Evolutionary conservation across 1,140 invertebrate species (phyloP).

Genomic region (Metopolophium dirhodum): DNA sequence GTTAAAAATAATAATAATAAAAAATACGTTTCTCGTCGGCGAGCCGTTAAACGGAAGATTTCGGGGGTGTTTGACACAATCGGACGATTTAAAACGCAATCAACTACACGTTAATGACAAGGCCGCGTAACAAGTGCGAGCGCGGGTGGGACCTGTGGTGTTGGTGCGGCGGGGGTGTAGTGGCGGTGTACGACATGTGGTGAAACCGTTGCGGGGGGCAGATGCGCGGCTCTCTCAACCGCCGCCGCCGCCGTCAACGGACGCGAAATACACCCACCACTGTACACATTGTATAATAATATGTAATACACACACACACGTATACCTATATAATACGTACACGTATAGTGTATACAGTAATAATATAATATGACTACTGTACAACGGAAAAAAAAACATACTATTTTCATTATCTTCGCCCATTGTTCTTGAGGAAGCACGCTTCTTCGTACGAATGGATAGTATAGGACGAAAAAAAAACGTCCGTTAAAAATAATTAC

Average conservation of each 20-base stretch:
- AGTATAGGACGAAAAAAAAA: conserved; percentile 19
- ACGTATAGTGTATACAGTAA: background rate
- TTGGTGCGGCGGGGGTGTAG: background rate
- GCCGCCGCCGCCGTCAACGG: conserved; percentile 48
- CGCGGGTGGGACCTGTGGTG: background rate
- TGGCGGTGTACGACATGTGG: conserved; percentile 34
- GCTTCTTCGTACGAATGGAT: conserved; percentile 35
- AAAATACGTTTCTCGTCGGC: background rate
- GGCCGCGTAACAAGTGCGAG: conserved; percentile 54
- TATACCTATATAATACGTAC: background rate
- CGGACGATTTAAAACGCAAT: conserved; percentile 56
- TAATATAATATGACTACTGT: conserved; percentile 34
- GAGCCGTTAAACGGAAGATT: conserved; percentile 42
- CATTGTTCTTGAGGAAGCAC: conserved; percentile 57
- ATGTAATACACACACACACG: background rate
- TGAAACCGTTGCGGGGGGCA: conserved; percentile 56
- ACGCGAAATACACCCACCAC: conserved; percentile 56
- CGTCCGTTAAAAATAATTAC: conserved; percentile 57
- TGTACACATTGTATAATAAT: background rate
- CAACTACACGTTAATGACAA: conserved; percentile 55
- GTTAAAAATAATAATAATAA: background rate
- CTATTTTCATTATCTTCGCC: conserved; percentile 56
- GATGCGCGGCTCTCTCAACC: conserved; percentile 41
- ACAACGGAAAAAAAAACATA: conserved; percentile 44
- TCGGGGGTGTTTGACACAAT: conserved; percentile 56